phyloP scores from a whole-genome alignment of 2,888 invertebrate genomes.

The Azorinus chamasolen region DNA sequence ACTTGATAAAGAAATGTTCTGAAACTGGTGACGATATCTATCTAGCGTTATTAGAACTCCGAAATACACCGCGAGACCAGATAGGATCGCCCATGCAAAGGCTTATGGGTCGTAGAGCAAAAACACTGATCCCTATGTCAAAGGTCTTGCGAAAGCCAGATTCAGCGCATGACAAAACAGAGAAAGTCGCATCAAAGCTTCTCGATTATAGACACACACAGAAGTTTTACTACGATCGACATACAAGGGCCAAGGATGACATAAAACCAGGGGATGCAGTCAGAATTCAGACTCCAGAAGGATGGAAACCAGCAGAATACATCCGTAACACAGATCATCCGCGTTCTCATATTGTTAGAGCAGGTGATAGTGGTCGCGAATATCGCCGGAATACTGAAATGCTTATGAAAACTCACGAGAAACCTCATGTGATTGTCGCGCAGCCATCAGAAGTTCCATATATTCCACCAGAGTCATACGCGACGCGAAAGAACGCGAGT shows the following conservation, averaged over 20 bases:
- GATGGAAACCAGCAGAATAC: conserved; percentile 51
- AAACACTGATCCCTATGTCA: conserved; percentile 31
- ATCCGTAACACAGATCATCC: background rate
- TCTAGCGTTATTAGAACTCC: conserved; percentile 26
- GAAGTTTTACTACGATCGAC: conserved; percentile 37
- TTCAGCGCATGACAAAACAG: background rate
- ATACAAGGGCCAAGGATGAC: conserved; percentile 11
- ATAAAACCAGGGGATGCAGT: no score
- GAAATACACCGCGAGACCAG: conserved; percentile 48
- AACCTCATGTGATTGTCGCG: conserved; percentile 1
- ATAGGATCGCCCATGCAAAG: conserved; percentile 46
- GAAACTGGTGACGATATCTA: conserved; percentile 34
- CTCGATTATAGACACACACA: conserved; percentile 28
- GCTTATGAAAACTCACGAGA: conserved; percentile 4
- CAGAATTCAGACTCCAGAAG: conserved; percentile 15
- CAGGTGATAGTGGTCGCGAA: conserved; percentile 16
- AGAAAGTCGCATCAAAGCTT: conserved; percentile 8
- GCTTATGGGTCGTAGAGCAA: conserved; percentile 35
- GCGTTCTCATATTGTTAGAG: conserved; percentile 38
- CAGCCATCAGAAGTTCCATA: no score
- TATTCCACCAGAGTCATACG: background rate
- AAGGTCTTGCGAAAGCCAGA: conserved; percentile 15
- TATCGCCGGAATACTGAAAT: conserved; percentile 30
- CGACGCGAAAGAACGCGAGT: no score
- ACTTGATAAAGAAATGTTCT: conserved; percentile 39